phyloP scores from a whole-genome alignment of 2,797 vertebrate genomes.

The Merluccius polli region DNA sequence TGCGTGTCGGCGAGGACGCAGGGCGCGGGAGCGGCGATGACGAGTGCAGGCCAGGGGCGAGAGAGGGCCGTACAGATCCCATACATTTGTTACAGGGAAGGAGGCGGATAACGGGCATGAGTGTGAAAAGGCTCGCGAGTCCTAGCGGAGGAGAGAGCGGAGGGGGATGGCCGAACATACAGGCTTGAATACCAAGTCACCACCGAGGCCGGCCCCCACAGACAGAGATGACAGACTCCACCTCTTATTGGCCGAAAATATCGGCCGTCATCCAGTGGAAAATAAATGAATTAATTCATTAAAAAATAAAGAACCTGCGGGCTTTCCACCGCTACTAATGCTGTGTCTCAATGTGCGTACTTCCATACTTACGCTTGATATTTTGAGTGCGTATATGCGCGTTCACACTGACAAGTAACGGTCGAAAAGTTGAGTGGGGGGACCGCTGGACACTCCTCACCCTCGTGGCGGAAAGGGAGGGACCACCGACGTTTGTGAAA shows the following conservation, averaged over 20 bases:
- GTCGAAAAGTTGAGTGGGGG: too few relatives aligned
- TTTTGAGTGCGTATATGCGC: too few relatives aligned
- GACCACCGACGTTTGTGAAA: too few relatives aligned
- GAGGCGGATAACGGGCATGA: slow-evolving; percentile 43
- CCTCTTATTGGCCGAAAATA: slow-evolving; percentile 28
- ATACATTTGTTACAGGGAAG: slow-evolving; percentile 37
- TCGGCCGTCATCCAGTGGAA: slow-evolving; percentile 25
- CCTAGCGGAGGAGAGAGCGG: slow-evolving; percentile 25
- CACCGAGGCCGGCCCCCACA: slow-evolving; percentile 24
- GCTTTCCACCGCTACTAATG: too few relatives aligned
- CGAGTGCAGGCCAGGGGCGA: slow-evolving; percentile 9
- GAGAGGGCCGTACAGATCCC: slow-evolving; percentile 34
- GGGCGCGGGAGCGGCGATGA: slow-evolving; percentile 20
- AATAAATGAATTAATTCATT: too few relatives aligned
- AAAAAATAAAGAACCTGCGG: too few relatives aligned
- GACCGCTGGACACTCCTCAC: too few relatives aligned
- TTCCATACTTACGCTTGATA: too few relatives aligned
- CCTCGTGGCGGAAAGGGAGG: too few relatives aligned
- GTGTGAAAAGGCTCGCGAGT: slow-evolving; percentile 23
- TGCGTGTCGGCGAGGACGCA: slow-evolving; percentile 7
- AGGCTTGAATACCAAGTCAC: slow-evolving; percentile 48
- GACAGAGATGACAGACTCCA: slow-evolving; percentile 39
- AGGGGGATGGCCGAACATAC: slow-evolving; percentile 23
- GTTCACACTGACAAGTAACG: too few relatives aligned
- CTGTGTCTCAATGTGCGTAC: too few relatives aligned